Conservation (phyloP, 2,888 invertebrate species). For the Embidobia sp. region DNA sequence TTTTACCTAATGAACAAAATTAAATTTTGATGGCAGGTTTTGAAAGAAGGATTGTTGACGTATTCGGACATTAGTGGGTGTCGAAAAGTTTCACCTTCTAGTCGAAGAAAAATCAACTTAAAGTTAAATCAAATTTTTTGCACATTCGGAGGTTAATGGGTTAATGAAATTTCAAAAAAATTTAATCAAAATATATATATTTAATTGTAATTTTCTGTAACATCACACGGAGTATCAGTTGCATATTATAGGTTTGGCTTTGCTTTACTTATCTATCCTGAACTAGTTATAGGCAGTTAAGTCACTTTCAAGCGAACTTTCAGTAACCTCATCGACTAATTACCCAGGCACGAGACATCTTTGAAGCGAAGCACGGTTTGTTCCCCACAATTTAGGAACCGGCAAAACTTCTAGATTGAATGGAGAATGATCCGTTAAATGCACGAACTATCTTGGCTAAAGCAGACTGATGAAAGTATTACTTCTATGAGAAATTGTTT, state of each 20-base stretch:
- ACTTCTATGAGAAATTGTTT: conserved; percentile 17
- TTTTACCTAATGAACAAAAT: no score
- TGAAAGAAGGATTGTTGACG: no score
- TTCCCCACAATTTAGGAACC: conserved; percentile 42
- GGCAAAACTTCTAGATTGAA: conserved; percentile 49
- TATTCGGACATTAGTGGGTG: no score
- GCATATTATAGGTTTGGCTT: conserved; percentile 17
- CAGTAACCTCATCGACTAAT: conserved; percentile 26
- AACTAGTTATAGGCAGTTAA: conserved; percentile 47
- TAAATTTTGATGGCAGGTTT: no score
- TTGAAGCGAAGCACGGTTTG: conserved; percentile 30
- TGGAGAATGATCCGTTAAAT: conserved; percentile 49
- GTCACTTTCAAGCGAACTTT: conserved; percentile 43
- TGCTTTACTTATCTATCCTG: conserved; percentile 2
- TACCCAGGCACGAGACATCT: conserved; percentile 24
- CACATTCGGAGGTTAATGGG: no score
- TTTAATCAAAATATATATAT: not conserved
- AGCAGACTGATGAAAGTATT: conserved; percentile 30
- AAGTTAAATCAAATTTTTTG: no score
- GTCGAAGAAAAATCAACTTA: no score
- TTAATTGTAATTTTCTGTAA: no score
- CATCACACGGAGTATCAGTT: conserved; percentile 1
- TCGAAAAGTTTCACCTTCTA: no score
- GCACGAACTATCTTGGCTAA: conserved; percentile 42
- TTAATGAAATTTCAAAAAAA: no score